These are phyloP conservation scores for Agrotis exclamationis DNA, from an alignment of 2,888 invertebrate species.

Conservation along the genomic window DNA sequence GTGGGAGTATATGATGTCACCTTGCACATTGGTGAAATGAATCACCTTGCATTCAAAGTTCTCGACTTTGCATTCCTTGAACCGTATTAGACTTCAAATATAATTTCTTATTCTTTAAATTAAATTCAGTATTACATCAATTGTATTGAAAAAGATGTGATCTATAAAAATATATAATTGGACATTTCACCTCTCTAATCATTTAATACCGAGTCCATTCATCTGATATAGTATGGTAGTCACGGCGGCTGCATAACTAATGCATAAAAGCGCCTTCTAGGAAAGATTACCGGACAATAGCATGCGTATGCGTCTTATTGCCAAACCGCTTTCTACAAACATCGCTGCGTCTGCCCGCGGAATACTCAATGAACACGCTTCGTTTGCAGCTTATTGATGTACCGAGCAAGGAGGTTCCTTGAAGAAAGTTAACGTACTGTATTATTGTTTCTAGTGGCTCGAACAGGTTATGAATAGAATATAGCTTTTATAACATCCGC, in stretches of 20 bases:
- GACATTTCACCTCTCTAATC: slow-evolving; percentile 49
- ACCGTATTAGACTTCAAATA: slow-evolving; percentile 2
- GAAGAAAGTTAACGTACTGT: slow-evolving; percentile 51
- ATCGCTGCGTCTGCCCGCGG: slow-evolving; percentile 75
- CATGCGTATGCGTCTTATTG: slow-evolving; percentile 86
- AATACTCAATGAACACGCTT: slow-evolving; percentile 81
- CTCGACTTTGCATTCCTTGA: slow-evolving; percentile 74
- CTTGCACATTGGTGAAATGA: slow-evolving; percentile 73
- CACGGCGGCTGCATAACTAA: slow-evolving; percentile 81
- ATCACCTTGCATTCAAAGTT: slow-evolving; percentile 82
- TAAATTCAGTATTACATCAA: background rate
- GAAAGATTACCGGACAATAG: slow-evolving; percentile 90
- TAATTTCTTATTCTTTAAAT: background rate
- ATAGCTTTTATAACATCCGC: slow-evolving; percentile 32
- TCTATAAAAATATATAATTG: slow-evolving; percentile 43
- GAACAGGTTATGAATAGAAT: slow-evolving; percentile 27
- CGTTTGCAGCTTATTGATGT: slow-evolving; percentile 74
- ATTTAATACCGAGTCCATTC: slow-evolving; percentile 53
- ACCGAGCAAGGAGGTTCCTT: slow-evolving; percentile 44
- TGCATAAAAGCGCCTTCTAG: slow-evolving; percentile 86
- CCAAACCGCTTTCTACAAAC: slow-evolving; percentile 90
- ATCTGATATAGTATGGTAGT: slow-evolving; percentile 76
- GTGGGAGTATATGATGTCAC: slow-evolving; percentile 77
- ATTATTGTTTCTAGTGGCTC: slow-evolving; percentile 31
- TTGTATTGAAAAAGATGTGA: slow-evolving; percentile 15